Conservation (phyloP, 1,140 invertebrate genomes). For the Pachypeltis micranthus region DNA sequence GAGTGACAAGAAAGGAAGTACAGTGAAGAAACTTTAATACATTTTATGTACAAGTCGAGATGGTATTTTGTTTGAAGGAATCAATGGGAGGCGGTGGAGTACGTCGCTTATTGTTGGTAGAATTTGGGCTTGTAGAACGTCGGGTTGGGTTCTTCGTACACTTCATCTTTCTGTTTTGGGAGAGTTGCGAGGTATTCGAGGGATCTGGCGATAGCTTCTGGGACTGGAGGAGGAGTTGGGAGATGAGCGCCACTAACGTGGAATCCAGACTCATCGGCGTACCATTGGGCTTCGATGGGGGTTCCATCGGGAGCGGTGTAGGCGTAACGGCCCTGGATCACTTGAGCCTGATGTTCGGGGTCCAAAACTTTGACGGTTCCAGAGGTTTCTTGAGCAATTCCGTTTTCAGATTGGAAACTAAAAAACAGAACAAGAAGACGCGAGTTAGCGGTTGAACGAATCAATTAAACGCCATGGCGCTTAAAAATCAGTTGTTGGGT, state of each 20-base stretch:
- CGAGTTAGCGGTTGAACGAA: no score
- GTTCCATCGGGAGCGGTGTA: conserved; percentile 53
- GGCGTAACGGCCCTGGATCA: conserved; percentile 49
- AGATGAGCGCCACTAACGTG: conserved; percentile 50
- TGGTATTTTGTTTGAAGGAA: no score
- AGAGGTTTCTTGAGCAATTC: conserved; percentile 46
- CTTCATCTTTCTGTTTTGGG: conserved; percentile 18
- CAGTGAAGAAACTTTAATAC: no score
- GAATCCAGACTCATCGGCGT: conserved; percentile 63
- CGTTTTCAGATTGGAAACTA: conserved; percentile 57
- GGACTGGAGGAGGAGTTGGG: conserved; percentile 31
- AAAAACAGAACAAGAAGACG: no score
- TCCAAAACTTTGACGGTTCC: conserved; percentile 43
- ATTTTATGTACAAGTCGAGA: no score
- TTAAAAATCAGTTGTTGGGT: no score
- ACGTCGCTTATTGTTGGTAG: no score
- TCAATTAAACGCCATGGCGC: no score
- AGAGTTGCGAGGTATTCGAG: conserved; percentile 44
- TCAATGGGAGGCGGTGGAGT: no score
- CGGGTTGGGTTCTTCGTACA: no score
- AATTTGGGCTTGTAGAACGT: no score
- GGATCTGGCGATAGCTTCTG: conserved; percentile 56
- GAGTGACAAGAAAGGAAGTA: no score
- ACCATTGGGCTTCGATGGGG: conserved; percentile 47
- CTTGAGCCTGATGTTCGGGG: conserved; percentile 42